These are phyloP conservation scores for Myiagra hebetior DNA, from an alignment of 2,113 vertebrate genomes.

Conservation along the genomic window DNA sequence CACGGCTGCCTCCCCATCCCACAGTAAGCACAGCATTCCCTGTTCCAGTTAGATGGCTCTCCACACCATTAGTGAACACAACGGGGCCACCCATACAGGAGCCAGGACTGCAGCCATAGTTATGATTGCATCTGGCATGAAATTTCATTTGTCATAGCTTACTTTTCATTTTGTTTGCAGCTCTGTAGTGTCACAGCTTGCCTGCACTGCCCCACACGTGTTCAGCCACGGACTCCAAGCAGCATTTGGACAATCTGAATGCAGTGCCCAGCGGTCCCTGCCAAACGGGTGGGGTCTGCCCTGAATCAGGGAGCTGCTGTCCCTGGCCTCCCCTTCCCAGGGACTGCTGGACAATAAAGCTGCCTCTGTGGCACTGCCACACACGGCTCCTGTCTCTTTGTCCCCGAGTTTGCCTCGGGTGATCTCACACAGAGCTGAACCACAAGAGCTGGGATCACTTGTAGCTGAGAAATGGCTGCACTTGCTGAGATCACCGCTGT, in stretches of 20 bases:
- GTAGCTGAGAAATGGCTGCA: too few relatives aligned
- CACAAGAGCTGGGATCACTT: too few relatives aligned
- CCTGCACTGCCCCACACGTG: rapidly evolving
- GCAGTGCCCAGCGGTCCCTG: rapidly evolving
- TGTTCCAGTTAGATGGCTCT: rapidly evolving
- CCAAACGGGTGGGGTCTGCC: background rate
- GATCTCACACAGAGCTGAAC: too few relatives aligned
- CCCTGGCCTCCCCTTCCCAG: too few relatives aligned
- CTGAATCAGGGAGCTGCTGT: too few relatives aligned
- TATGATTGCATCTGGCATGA: background rate
- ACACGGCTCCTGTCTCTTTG: too few relatives aligned
- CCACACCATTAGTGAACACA: background rate
- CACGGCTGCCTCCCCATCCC: background rate
- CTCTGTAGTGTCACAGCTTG: background rate
- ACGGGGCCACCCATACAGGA: background rate
- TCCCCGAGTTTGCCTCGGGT: too few relatives aligned
- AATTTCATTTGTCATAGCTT: background rate
- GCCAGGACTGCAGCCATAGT: background rate
- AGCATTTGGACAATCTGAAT: background rate
- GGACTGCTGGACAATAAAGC: too few relatives aligned
- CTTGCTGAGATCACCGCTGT: too few relatives aligned
- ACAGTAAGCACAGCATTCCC: background rate
- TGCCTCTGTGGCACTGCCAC: too few relatives aligned
- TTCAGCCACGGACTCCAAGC: background rate
- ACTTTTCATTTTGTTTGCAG: background rate